Conservation (phyloP, 2,797 vertebrate genomes). For the Ptychobarbus kaznakovi region DNA sequence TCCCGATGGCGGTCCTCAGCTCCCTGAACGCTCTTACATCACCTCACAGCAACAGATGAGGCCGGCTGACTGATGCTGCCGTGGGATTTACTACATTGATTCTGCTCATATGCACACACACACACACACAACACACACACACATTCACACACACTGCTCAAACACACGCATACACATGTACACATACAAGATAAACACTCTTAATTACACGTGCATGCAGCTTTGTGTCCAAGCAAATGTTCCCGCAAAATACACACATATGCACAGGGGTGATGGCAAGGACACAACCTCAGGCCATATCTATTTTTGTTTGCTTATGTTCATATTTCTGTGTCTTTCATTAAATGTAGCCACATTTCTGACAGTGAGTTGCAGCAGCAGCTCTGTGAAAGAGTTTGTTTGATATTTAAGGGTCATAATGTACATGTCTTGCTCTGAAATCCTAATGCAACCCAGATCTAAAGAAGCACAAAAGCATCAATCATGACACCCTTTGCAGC, state of each 20-base stretch:
- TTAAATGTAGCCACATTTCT: background rate
- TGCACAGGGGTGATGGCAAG: background rate
- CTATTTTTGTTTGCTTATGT: background rate
- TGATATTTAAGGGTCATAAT: background rate
- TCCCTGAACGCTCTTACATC: constrained; percentile 52
- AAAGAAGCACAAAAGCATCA: background rate
- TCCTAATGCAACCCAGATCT: background rate
- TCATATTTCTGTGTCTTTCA: background rate
- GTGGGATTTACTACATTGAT: constrained; percentile 55
- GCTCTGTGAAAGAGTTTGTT: background rate
- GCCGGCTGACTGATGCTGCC: constrained; percentile 25
- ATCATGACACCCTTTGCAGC: background rate
- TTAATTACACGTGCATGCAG: background rate
- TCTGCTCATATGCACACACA: constrained; percentile 34
- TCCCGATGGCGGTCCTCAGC: background rate
- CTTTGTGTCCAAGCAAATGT: background rate
- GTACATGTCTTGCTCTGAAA: no score
- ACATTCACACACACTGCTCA: background rate
- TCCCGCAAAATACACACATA: background rate
- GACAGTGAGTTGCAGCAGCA: background rate
- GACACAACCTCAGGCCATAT: background rate
- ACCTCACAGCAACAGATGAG: constrained; percentile 54
- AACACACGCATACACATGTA: background rate
- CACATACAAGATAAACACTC: background rate
- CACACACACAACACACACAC: background rate